A percentile compares a stretch with the other conserved stretches of the same genome.
These are phyloP conservation scores for Zaprionus taronus DNA, from an alignment of 1,140 invertebrate genomes.

Conservation along the genomic window DNA sequence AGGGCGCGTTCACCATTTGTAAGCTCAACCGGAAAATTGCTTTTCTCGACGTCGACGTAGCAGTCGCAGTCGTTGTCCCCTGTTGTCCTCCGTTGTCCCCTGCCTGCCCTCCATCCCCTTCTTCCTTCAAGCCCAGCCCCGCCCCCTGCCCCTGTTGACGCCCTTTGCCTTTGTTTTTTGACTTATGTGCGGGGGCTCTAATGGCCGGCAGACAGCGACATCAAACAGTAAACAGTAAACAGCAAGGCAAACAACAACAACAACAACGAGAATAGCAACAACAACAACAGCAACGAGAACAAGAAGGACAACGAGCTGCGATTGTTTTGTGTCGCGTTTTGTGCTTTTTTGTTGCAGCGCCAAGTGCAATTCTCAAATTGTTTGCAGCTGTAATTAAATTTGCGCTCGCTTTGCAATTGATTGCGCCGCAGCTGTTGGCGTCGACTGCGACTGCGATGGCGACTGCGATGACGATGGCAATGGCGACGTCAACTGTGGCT, in stretches of 20 bases:
- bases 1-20: constrained; percentile 57
- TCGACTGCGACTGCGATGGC: not conserved
- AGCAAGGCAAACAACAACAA: constrained; percentile 12
- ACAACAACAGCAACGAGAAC: not conserved
- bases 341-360: not conserved
- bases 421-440: not conserved
- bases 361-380: constrained; percentile 40
- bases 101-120: not conserved
- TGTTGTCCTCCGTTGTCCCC: too few relatives aligned
- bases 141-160: not conserved
- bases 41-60: constrained; percentile 64
- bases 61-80: constrained; percentile 10
- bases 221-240: constrained; percentile 33
- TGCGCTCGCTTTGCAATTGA: constrained; percentile 33
- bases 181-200: constrained; percentile 38
- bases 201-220: constrained; percentile 31
- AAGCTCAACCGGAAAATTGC: constrained; percentile 80
- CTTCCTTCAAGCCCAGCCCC: not conserved
- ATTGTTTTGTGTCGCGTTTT: constrained; percentile 5
- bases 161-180: constrained; percentile 43
- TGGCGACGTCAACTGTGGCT: not conserved
- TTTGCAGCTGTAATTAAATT: constrained; percentile 69
- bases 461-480: not conserved
- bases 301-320: constrained; percentile 1
- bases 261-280: constrained; percentile 10